Percentiles rank a stretch among this genome's conserved stretches.
phyloP scores from a whole-genome alignment of 2,797 vertebrate species.

The Brachyrhaphis roseni region DNA sequence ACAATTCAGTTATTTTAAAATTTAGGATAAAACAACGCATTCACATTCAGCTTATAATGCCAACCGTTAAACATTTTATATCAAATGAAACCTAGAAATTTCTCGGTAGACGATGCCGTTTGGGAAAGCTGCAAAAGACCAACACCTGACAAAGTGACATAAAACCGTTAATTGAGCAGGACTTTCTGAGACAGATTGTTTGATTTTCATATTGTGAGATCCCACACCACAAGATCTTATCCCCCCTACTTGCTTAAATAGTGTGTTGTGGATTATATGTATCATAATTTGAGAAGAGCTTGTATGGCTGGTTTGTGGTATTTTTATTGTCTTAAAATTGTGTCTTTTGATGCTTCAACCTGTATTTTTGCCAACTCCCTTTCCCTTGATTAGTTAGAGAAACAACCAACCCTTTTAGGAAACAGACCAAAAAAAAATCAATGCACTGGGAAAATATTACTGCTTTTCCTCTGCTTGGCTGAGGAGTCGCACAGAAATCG shows the following conservation, averaged over 20 bases:
- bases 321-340: neutral
- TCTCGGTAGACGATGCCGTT: too few species aligned
- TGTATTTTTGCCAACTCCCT: neutral
- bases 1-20: too few species aligned
- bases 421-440: constrained; percentile 56
- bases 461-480: constrained; percentile 17
- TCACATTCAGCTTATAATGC: too few species aligned
- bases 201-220: neutral
- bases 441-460: constrained; percentile 21
- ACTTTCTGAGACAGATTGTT: neutral
- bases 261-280: neutral
- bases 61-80: too few species aligned
- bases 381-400: neutral
- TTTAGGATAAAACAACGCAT: too few species aligned
- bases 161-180: neutral
- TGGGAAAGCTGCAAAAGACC: neutral
- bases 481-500: constrained; percentile 24
- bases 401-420: constrained; percentile 20
- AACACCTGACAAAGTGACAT: neutral
- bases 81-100: too few species aligned
- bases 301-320: neutral
- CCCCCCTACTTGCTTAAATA: neutral
- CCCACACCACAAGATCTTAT: neutral
- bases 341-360: neutral
- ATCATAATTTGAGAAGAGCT: neutral